Evolutionary conservation across 1,140 invertebrate species (phyloP), one percentile per base, ranked within the genome.

Genomic region (Drosophila busckii): DNA sequence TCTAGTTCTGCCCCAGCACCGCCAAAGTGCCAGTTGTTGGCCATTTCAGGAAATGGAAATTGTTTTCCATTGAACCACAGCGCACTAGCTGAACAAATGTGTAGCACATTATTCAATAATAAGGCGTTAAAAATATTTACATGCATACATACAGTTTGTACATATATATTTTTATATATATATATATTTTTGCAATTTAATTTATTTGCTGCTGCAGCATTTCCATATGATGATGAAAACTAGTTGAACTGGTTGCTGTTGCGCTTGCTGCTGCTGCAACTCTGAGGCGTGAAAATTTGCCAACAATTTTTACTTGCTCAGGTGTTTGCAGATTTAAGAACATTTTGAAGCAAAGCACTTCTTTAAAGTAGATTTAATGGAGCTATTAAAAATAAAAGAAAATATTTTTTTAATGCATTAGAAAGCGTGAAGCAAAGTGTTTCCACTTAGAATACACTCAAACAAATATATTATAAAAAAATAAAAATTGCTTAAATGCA

Each of bases 121-220:
- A 71, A 78, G 73, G 73, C 73, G 73, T 78, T 80, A 80, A 70
- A 67, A 73, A 68, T 78, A 82, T 69, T n/a, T n/a, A n/a, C n/a
- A n/a, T n/a, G n/a, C n/a, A n/a, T n/a, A n/a, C n/a, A n/a, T n/a
- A n/a, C n/a, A n/a, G n/a, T n/a, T n/a, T n/a, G n/a, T n/a, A n/a
- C n/a, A n/a, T n/a, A n/a, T n/a, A n/a, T n/a, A n/a, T n/a, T n/a
- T n/a, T n/a, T n/a, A n/a, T n/a, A n/a, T n/a, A n/a, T n/a, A n/a
- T n/a, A n/a, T n/a, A n/a, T n/a, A n/a, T n/a, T n/a, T 80, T 73
- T 63, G 76, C 73, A 78, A 78, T 78, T 78, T 78, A 44, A 78
- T 78, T 80, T 73, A 64, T 71, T 73, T 48, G 31, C 31, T 37
- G 2, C 4, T 7, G 37, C 22, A 37, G 40, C 54, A 52, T 64